A percentile compares a stretch with the other conserved stretches of the same genome.
Conservation (phyloP, 2,888 invertebrate species). For the Netelia virgata region DNA sequence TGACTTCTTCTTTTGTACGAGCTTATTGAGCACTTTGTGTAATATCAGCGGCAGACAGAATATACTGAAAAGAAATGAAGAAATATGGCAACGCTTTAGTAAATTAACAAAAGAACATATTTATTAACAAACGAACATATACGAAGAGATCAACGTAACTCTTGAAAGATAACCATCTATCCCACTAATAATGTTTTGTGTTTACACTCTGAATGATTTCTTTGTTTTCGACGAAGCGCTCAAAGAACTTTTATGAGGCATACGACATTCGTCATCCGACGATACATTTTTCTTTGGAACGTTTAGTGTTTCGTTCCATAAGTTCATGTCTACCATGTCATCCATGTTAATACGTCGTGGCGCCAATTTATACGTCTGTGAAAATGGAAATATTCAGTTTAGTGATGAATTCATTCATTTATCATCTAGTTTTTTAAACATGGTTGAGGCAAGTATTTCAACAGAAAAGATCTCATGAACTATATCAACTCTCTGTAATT, state of each 20-base stretch:
- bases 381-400: constrained; percentile 4
- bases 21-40: constrained; percentile 14
- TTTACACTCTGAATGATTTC: constrained; percentile 15
- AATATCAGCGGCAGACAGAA: not conserved
- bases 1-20: constrained; percentile 18
- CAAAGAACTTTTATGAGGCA: not conserved
- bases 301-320: not conserved
- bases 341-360: constrained; percentile 28
- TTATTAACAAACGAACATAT: not conserved
- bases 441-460: not conserved
- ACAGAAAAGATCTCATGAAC: too few species aligned
- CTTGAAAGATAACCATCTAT: not conserved
- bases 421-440: too few species aligned
- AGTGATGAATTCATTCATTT: not conserved
- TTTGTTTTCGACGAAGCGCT: constrained; percentile 5
- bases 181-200: not conserved
- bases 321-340: not conserved
- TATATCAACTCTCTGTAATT: too few species aligned
- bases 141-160: not conserved
- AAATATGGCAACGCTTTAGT: not conserved
- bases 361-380: constrained; percentile 35
- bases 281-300: not conserved
- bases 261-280: not conserved
- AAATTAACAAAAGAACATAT: constrained; percentile 1
- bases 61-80: not conserved